These are phyloP conservation scores for Channa argus DNA, from an alignment of 2,113 vertebrate genomes.

Conservation along the genomic window DNA sequence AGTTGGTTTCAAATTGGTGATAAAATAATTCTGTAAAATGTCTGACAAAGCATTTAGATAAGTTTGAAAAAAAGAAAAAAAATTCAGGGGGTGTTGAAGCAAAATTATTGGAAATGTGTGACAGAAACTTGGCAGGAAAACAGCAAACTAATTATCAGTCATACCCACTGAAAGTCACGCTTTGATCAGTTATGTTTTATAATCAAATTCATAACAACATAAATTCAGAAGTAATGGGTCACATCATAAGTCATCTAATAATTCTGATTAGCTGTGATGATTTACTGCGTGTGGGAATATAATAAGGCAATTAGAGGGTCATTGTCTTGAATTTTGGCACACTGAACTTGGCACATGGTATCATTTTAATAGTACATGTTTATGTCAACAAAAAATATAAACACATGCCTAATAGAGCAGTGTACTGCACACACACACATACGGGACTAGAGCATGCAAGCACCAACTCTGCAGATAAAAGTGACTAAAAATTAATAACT, in stretches of 20 bases:
- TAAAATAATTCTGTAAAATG: conserved; percentile 24
- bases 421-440: neutral
- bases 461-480: conserved; percentile 24
- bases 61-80: conserved; percentile 17
- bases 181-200: conserved; percentile 30
- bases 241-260: conserved; percentile 31
- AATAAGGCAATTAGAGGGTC: conserved; percentile 18
- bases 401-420: neutral
- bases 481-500: conserved; percentile 6
- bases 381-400: neutral
- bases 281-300: conserved; percentile 26
- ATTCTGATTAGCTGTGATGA: conserved; percentile 44
- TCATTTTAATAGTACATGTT: neutral
- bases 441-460: neutral
- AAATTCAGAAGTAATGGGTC: conserved; percentile 31
- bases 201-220: conserved; percentile 39
- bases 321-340: conserved; percentile 30
- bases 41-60: conserved; percentile 8
- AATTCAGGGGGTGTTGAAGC: conserved; percentile 42
- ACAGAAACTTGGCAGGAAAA: conserved; percentile 49
- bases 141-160: conserved; percentile 37
- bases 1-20: conserved; percentile 24
- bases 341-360: neutral
- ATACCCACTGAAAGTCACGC: conserved; percentile 18
- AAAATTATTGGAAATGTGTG: conserved; percentile 26